Evolutionary conservation across 2,113 vertebrate genomes (phyloP), one percentile per base, ranked within the genome.

Genomic region (Ptilonorhynchus violaceus): DNA sequence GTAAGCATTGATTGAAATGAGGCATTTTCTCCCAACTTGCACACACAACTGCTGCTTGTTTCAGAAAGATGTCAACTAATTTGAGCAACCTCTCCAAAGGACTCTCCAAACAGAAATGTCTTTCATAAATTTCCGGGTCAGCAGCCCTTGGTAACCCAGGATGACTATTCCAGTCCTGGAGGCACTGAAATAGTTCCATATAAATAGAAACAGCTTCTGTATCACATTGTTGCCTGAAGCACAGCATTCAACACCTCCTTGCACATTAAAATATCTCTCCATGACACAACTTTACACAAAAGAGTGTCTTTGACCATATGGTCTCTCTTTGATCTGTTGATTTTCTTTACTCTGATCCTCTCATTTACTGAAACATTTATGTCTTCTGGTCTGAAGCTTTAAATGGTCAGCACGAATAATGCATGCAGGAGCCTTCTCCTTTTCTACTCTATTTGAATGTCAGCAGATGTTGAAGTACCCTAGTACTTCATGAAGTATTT

Each of bases 101-200:
- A 95, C 96, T 97, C 96, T 96, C 94, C 98, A 97, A 98, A 98
- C 98, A 99, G 98, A 98, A 99, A 98, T 98, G 98, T 98, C 97
- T 98, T 98, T 98, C 97, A 98, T 98, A 98, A 98, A 98, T 98
- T 99, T 99, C 98, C 98, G 97, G 98, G 98, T 99, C 98, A 99
- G 94, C 83, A 97, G 98, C 97, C 98, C 97, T 97, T 77, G 53
- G 62, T 97, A 97, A 98, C 98, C 95, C 90, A 97, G 96, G 97
- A 98, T 98, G 96, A 96, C 72, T 95, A 98, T 98, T 98, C 97
- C 97, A 93, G 96, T 96, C 97, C 98, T 98, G 97, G 96, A 98
- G 97, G 94, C 97, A 96, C 97, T 88, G 95, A 98, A 98, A 98
- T 98, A 98, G 97, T 96, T 94, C 91, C 94, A 94, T 97, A 98